Percentiles rank a stretch among this genome's conserved stretches.
phyloP scores from a whole-genome alignment of 2,888 invertebrate species.

The Stramonita haemastoma region DNA sequence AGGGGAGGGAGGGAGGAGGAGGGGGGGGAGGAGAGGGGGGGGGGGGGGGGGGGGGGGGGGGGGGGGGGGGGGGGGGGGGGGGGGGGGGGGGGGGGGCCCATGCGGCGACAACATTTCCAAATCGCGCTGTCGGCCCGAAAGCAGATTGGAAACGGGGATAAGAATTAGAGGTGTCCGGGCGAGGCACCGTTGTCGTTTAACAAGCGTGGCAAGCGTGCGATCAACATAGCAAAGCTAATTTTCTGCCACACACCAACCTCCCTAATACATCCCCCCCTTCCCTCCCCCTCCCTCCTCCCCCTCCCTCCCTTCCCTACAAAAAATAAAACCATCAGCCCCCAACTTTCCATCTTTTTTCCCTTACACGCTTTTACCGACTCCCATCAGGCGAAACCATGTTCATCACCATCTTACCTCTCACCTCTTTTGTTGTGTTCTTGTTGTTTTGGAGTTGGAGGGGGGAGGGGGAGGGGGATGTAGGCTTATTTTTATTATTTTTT shows the following conservation, averaged over 20 bases:
- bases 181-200: slow-evolving; percentile 27
- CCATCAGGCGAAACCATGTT: too few species aligned
- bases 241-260: slow-evolving; percentile 13
- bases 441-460: too few species aligned
- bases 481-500: too few species aligned
- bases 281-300: not conserved
- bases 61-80: too few species aligned
- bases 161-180: slow-evolving; percentile 36
- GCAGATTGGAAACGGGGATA: slow-evolving; percentile 24
- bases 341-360: not conserved
- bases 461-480: too few species aligned
- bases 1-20: too few species aligned
- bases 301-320: not conserved
- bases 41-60: too few species aligned
- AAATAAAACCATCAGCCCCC: too few species aligned
- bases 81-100: not conserved
- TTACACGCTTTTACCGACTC: not conserved
- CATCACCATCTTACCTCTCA: not conserved
- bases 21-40: too few species aligned
- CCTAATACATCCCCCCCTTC: not conserved
- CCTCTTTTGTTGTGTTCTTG: too few species aligned
- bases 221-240: slow-evolving; percentile 34
- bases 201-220: slow-evolving; percentile 31
- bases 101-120: not conserved
- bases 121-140: slow-evolving; percentile 5